These are phyloP conservation scores for Gari tellinella DNA, from an alignment of 2,888 invertebrate genomes.

Conservation along the genomic window DNA sequence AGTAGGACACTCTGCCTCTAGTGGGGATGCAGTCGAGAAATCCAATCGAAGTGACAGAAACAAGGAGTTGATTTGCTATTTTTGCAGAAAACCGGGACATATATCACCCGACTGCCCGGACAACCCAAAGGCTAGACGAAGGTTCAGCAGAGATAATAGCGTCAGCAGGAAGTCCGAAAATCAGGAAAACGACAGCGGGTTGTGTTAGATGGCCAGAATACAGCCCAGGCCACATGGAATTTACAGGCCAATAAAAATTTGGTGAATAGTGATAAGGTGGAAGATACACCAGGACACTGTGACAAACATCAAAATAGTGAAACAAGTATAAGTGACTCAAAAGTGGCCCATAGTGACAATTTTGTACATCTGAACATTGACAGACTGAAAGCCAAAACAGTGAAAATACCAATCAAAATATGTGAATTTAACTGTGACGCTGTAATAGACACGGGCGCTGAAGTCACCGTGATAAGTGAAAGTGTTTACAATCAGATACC, in stretches of 20 bases:
- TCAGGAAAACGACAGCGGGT: conserved; percentile 1
- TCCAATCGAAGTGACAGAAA: no score
- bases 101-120: not conserved
- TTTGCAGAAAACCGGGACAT: conserved; percentile 1
- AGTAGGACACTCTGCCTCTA: no score
- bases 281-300: no score
- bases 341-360: no score
- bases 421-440: conserved; percentile 2
- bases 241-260: no score
- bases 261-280: no score
- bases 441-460: conserved; percentile 31
- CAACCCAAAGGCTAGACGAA: no score
- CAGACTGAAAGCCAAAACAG: conserved; percentile 5
- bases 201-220: not conserved
- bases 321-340: no score
- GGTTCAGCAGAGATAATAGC: no score
- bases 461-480: conserved; percentile 34
- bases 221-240: conserved; percentile 8
- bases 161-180: not conserved
- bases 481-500: conserved; percentile 4
- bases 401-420: conserved; percentile 9
- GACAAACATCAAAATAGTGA: no score
- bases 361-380: not conserved
- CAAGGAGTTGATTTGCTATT: not conserved
- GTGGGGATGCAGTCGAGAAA: no score